Evolutionary conservation across 1,140 invertebrate genomes (phyloP).

Genomic region (Lepidurus packardi): DNA sequence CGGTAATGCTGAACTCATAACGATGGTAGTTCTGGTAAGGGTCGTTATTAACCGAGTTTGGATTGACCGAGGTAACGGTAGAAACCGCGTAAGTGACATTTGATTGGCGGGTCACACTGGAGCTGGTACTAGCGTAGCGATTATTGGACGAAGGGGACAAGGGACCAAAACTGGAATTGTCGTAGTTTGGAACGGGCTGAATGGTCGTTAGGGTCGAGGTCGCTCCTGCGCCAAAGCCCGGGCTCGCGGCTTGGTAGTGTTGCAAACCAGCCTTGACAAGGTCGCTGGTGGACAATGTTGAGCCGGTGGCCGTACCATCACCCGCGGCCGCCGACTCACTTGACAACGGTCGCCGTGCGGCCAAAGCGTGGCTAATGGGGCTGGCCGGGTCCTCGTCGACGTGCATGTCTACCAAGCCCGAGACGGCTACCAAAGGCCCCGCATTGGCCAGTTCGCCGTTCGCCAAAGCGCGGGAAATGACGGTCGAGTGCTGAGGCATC

Average conservation of each 20-base stretch:
- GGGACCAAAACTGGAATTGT: conserved; percentile 29
- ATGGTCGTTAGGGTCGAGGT: conserved; percentile 26
- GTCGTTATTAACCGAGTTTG: conserved; percentile 49
- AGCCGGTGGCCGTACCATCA: background rate
- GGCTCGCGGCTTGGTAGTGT: background rate
- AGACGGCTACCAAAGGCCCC: conserved; percentile 1
- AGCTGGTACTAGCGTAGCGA: conserved; percentile 45
- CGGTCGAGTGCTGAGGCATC: conserved; percentile 42
- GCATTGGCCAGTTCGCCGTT: conserved; percentile 38
- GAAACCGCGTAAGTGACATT: conserved; percentile 38
- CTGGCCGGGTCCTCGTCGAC: conserved; percentile 21
- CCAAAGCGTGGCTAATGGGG: conserved; percentile 25
- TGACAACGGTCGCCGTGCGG: conserved; percentile 4
- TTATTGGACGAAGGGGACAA: conserved; percentile 47
- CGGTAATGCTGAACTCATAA: conserved; percentile 51
- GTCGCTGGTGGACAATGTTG: background rate
- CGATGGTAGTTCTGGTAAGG: conserved; percentile 40
- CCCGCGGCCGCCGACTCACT: conserved; percentile 21
- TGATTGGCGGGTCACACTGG: conserved; percentile 41
- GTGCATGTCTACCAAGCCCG: conserved; percentile 25
- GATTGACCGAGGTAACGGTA: conserved; percentile 40
- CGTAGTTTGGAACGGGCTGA: conserved; percentile 28
- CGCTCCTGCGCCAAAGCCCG: background rate
- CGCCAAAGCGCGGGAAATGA: conserved; percentile 36
- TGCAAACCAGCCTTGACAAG: conserved; percentile 2